Evolutionary conservation across 1,140 invertebrate species (phyloP).

Genomic region (Macrocentrus cingulum): DNA sequence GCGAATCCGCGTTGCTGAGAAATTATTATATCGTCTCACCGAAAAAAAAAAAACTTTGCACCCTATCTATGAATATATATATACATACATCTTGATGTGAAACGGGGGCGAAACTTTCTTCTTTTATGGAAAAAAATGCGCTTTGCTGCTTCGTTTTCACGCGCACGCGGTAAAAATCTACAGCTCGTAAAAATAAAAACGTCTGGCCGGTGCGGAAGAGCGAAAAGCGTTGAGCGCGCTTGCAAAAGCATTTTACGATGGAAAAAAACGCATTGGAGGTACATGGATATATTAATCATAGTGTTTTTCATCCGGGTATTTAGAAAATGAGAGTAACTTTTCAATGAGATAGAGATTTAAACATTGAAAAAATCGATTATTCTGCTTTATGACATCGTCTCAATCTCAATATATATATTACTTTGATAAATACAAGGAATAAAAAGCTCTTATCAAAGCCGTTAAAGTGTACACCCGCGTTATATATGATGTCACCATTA

Average conservation of each 20-base stretch:
- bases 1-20: constrained; percentile 31
- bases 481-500: constrained; percentile 21
- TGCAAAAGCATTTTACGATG: constrained; percentile 18
- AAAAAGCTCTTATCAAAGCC: constrained; percentile 8
- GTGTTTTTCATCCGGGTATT: neutral
- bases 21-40: constrained; percentile 35
- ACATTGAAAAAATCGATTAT: neutral
- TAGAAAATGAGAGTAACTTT: too few relatives aligned
- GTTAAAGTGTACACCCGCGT: constrained; percentile 24
- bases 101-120: neutral
- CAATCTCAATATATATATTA: neutral
- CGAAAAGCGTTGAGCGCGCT: constrained; percentile 15
- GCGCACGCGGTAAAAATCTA: too few relatives aligned
- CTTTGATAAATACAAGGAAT: neutral
- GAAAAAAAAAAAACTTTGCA: constrained; percentile 12
- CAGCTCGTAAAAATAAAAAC: constrained; percentile 13
- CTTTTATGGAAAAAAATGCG: neutral
- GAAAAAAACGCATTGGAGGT: neutral
- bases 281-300: constrained; percentile 14
- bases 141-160: neutral
- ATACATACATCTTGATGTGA: neutral
- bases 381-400: neutral
- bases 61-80: neutral
- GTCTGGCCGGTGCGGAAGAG: too few relatives aligned
- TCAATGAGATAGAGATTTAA: neutral